phyloP scores from a whole-genome alignment of 2,888 invertebrate species.

The Arrhopalites spinosus region DNA sequence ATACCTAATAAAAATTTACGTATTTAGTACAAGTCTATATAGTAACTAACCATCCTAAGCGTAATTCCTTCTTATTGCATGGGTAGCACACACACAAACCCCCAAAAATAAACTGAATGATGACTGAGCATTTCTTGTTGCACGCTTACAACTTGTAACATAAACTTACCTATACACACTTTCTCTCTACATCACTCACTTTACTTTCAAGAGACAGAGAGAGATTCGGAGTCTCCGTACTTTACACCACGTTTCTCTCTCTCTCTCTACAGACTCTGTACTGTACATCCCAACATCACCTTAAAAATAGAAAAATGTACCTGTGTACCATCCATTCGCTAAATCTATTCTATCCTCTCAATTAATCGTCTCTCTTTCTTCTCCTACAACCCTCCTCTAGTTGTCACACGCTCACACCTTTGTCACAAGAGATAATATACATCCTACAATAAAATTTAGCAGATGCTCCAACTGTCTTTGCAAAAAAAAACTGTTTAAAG shows the following conservation, averaged over 20 bases:
- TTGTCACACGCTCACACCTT: neutral
- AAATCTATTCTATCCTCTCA: neutral
- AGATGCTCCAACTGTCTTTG: too few relatives aligned
- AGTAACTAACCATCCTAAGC: neutral
- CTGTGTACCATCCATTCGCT: neutral
- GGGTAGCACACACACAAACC: slow-evolving; percentile 8
- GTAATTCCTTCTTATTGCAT: too few relatives aligned
- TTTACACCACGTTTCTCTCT: too few relatives aligned
- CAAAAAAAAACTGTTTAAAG: too few relatives aligned
- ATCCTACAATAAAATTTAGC: too few relatives aligned
- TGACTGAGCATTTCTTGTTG: slow-evolving; percentile 13
- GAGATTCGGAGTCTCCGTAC: too few relatives aligned
- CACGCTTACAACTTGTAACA: too few relatives aligned
- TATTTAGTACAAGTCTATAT: neutral
- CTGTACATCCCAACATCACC: slow-evolving; percentile 2
- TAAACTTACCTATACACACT: neutral
- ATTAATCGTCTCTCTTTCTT: slow-evolving; percentile 6
- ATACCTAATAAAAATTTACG: too few relatives aligned
- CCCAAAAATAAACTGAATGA: slow-evolving; percentile 32
- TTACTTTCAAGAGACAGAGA: too few relatives aligned
- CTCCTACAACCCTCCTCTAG: too few relatives aligned
- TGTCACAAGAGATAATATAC: too few relatives aligned
- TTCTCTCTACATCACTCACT: neutral
- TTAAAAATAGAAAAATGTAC: slow-evolving; percentile 28
- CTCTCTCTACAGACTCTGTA: neutral